Evolutionary conservation across 2,797 vertebrate species (phyloP).

Genomic region (Cryptoblepharus egeriae): DNA sequence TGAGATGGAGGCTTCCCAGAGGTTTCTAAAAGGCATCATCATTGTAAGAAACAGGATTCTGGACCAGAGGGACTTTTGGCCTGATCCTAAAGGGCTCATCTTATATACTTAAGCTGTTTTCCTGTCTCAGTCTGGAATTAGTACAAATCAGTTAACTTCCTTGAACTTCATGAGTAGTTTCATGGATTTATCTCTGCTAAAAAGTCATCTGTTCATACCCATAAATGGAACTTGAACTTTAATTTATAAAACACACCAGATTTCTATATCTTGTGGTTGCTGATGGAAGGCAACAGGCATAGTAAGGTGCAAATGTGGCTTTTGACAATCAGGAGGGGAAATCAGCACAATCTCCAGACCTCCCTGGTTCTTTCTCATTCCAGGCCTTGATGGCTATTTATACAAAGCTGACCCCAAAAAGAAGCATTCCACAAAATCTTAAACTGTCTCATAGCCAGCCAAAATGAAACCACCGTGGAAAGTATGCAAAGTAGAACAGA

Average conservation of each 20-base stretch:
- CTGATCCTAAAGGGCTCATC: too few species aligned
- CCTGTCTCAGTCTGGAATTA: background rate
- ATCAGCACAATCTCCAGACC: background rate
- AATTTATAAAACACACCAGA: background rate
- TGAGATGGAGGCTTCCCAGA: too few species aligned
- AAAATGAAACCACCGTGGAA: background rate
- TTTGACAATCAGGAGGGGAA: background rate
- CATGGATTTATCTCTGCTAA: background rate
- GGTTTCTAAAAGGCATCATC: too few species aligned
- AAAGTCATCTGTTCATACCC: background rate
- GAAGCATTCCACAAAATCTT: too few species aligned
- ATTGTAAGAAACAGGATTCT: too few species aligned
- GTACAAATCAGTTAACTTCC: background rate
- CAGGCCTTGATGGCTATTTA: too few species aligned
- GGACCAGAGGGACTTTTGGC: too few species aligned
- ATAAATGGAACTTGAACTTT: background rate
- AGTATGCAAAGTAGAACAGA: background rate
- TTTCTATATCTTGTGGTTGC: background rate
- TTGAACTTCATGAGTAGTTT: too few species aligned
- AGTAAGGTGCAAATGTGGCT: background rate
- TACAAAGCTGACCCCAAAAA: background rate
- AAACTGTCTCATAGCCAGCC: background rate
- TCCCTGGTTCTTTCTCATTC: background rate
- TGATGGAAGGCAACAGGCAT: background rate
- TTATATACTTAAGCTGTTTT: background rate